These are phyloP conservation scores for Pleuronectes platessa DNA, from an alignment of 2,113 vertebrate genomes.

Conservation along the genomic window DNA sequence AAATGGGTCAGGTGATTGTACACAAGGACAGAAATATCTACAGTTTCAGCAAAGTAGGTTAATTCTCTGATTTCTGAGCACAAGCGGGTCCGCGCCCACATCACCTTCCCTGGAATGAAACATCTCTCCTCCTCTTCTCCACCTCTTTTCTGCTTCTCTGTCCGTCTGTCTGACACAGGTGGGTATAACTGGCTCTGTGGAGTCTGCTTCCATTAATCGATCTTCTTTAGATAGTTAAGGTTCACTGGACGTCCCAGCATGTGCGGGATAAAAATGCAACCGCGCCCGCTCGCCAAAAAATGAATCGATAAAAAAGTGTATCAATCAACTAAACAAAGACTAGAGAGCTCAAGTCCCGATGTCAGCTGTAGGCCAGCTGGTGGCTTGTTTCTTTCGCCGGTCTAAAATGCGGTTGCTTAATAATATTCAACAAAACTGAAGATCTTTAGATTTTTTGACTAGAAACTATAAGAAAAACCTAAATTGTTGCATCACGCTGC, in stretches of 20 bases:
- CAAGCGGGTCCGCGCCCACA: conserved; percentile 24
- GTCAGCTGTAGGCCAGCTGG: no score
- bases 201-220: conserved; percentile 16
- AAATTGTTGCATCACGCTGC: no score
- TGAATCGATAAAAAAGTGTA: background rate
- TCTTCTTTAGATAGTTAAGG: conserved; percentile 15
- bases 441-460: no score
- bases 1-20: conserved; percentile 67
- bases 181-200: conserved; percentile 1
- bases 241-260: background rate
- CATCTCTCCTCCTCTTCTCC: background rate
- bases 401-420: background rate
- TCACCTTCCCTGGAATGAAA: conserved; percentile 40
- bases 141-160: conserved; percentile 8
- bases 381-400: background rate
- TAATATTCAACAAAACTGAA: background rate
- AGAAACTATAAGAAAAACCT: no score
- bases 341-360: background rate
- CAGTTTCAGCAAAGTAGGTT: conserved; percentile 53
- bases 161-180: background rate
- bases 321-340: conserved; percentile 17
- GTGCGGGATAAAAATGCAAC: background rate
- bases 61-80: conserved; percentile 46
- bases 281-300: background rate
- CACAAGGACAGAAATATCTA: conserved; percentile 54